phyloP scores from a whole-genome alignment of 2,113 vertebrate species.

The Sinocyclocheilus maitianheensis region DNA sequence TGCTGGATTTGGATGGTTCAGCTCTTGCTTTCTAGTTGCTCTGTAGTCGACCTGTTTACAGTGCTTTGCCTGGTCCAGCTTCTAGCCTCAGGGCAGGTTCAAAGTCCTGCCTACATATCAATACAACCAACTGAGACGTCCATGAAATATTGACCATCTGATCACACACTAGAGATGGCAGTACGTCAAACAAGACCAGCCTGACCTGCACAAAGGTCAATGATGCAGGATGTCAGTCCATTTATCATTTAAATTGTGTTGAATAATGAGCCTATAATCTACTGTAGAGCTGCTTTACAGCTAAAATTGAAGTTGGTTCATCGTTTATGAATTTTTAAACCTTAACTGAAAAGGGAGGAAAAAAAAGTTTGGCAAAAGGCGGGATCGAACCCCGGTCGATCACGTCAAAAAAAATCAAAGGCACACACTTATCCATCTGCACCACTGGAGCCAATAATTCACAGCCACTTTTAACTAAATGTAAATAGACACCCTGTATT shows the following conservation, averaged over 20 bases:
- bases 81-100: conserved; percentile 39
- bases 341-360: not conserved
- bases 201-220: not conserved
- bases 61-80: conserved; percentile 25
- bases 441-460: too few relatives aligned
- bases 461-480: too few relatives aligned
- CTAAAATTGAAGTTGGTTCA: not conserved
- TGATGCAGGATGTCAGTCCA: conserved; percentile 11
- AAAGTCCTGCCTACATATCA: conserved; percentile 2
- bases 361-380: too few relatives aligned
- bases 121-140: conserved; percentile 5
- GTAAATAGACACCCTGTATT: too few relatives aligned
- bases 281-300: not conserved
- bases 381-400: too few relatives aligned
- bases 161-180: conserved; percentile 1
- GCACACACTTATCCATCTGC: too few relatives aligned
- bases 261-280: not conserved
- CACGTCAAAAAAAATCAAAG: too few relatives aligned
- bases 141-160: conserved; percentile 43
- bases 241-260: conserved; percentile 11
- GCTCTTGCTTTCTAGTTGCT: not conserved
- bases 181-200: not conserved
- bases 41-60: not conserved
- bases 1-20: conserved; percentile 4
- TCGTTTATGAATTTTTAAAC: not conserved